Evolutionary conservation across 2,113 vertebrate genomes (phyloP).

Genomic region (Tapirus terrestris): DNA sequence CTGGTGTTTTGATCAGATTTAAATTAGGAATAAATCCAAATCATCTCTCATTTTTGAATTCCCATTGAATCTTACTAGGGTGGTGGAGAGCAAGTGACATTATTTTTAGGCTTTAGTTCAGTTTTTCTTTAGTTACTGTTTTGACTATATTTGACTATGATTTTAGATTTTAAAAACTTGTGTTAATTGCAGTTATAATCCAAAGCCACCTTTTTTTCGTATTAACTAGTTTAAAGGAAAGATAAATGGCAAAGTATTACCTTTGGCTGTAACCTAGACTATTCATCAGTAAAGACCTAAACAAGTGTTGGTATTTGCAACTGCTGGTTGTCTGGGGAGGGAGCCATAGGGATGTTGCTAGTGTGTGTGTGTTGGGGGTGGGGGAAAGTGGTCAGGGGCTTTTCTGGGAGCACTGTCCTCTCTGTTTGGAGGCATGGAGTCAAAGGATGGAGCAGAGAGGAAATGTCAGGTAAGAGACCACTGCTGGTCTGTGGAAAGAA

Average conservation of each 20-base stretch:
- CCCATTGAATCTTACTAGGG: background rate
- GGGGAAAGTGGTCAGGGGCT: too few species aligned
- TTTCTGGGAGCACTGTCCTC: background rate
- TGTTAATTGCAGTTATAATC: conserved; percentile 25
- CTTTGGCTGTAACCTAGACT: conserved; percentile 39
- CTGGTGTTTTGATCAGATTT: conserved; percentile 53
- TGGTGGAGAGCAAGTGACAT: background rate
- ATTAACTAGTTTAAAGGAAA: conserved; percentile 27
- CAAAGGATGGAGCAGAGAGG: background rate
- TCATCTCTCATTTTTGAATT: conserved; percentile 51
- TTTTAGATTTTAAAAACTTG: conserved; percentile 43
- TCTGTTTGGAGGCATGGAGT: background rate
- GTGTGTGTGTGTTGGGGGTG: background rate
- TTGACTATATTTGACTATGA: conserved; percentile 26
- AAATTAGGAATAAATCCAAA: conserved; percentile 50
- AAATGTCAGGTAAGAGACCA: background rate
- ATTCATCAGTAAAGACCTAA: background rate
- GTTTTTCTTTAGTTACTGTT: conserved; percentile 56
- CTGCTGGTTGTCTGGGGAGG: background rate
- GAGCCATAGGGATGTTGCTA: background rate
- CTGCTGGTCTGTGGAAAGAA: background rate
- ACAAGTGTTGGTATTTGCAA: conserved; percentile 33
- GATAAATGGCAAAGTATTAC: conserved; percentile 41
- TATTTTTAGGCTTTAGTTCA: conserved; percentile 24
- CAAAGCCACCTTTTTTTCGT: background rate